Conservation (phyloP, 2,797 vertebrate species). For the Myioborus melanocephalus region DNA sequence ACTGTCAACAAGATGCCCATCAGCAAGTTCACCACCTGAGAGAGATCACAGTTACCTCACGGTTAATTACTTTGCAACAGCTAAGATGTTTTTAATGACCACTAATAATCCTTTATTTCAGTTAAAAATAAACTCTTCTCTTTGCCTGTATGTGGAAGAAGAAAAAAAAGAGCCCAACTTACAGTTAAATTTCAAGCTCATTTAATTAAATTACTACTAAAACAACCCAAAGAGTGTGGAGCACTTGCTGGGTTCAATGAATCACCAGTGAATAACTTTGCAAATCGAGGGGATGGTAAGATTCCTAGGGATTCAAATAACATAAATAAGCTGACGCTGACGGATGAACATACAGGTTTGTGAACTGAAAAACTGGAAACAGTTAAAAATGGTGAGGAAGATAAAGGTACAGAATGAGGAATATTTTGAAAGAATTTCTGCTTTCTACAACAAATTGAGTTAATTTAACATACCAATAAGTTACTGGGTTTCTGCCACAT, state of each 20-base stretch:
- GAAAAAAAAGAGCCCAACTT: fast-evolving
- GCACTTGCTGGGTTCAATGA: background rate
- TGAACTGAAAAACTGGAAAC: background rate
- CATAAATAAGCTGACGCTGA: background rate
- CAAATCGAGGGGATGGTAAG: background rate
- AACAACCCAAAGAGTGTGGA: background rate
- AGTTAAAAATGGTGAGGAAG: background rate
- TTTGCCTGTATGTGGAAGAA: background rate
- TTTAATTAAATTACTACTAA: background rate
- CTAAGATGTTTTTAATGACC: background rate
- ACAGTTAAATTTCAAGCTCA: background rate
- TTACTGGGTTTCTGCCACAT: background rate
- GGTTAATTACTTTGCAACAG: background rate
- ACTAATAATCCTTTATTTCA: background rate
- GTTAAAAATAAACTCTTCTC: background rate
- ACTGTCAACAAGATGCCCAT: slow-evolving; percentile 97
- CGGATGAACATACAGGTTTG: background rate
- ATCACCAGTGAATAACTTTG: background rate
- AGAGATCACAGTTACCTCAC: slow-evolving; percentile 28
- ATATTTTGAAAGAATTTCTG: background rate
- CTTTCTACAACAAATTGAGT: background rate
- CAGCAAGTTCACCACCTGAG: slow-evolving; percentile 93
- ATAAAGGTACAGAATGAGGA: background rate
- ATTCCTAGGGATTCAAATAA: background rate
- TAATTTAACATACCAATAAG: background rate